Percentiles rank a stretch among this genome's conserved stretches.
Evolutionary conservation across 2,113 vertebrate genomes (phyloP).

Genomic region (Pogonocichla stellata): DNA sequence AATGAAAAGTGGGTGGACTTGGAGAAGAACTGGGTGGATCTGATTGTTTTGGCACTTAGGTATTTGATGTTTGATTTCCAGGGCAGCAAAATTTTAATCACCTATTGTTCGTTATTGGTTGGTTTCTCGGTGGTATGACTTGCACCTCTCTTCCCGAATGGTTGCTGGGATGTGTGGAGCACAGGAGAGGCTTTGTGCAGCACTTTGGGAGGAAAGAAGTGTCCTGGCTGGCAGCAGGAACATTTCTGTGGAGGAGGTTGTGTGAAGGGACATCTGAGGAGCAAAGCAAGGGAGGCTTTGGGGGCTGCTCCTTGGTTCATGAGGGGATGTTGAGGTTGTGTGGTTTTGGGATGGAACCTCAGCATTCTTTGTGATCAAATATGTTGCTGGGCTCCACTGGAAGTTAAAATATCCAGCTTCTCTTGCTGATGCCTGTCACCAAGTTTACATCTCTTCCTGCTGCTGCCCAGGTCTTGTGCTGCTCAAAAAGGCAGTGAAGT

Average conservation of each 20-base stretch:
- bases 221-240: not conserved
- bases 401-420: not conserved
- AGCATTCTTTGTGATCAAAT: not conserved
- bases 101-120: conserved; percentile 28
- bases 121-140: not conserved
- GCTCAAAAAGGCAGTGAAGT: not conserved
- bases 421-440: not conserved
- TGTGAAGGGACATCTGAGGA: not conserved
- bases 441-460: not conserved
- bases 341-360: not conserved
- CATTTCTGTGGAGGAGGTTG: not conserved
- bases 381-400: not conserved
- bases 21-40: conserved; percentile 55
- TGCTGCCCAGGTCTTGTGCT: not conserved
- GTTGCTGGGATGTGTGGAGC: not conserved
- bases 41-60: conserved; percentile 48
- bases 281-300: not conserved
- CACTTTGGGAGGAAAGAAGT: not conserved
- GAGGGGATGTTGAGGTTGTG: not conserved
- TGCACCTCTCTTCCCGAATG: not conserved
- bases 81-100: conserved; percentile 2
- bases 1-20: conserved; percentile 51
- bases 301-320: not conserved
- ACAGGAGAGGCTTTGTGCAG: not conserved
- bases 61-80: conserved; percentile 37